These are phyloP conservation scores for Borostomias antarcticus DNA, from an alignment of 2,797 vertebrate species.

Conservation along the genomic window DNA sequence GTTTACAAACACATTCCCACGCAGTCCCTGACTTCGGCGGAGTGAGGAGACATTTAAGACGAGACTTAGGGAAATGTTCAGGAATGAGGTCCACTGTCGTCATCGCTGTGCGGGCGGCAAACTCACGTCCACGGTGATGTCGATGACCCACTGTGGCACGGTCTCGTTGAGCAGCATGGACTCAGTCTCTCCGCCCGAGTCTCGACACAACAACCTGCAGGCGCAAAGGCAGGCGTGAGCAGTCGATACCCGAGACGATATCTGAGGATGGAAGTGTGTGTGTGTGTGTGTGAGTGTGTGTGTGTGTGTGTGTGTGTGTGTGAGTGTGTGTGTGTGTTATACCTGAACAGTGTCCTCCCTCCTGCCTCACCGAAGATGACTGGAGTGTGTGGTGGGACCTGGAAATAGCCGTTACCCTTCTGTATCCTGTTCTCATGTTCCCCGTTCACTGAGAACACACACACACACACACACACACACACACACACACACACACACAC, in stretches of 20 bases:
- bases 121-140: constrained; percentile 89
- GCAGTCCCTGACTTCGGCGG: no score
- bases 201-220: constrained; percentile 82
- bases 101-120: no score
- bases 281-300: no score
- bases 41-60: no score
- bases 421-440: constrained; percentile 85
- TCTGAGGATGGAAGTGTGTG: no score
- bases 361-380: constrained; percentile 88
- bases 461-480: constrained; percentile 6
- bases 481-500: no score
- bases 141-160: constrained; percentile 87
- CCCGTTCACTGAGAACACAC: constrained; percentile 74
- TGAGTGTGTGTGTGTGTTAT: constrained; percentile 40
- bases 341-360: constrained; percentile 87
- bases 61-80: no score
- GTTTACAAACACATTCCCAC: no score
- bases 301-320: no score
- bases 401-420: constrained; percentile 87
- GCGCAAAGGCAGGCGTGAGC: neutral
- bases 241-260: neutral
- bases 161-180: constrained; percentile 90
- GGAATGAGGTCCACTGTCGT: no score
- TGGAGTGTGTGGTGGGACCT: constrained; percentile 86
- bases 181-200: constrained; percentile 86